Evolutionary conservation across 2,797 vertebrate species (phyloP).

Genomic region (Falco biarmicus): DNA sequence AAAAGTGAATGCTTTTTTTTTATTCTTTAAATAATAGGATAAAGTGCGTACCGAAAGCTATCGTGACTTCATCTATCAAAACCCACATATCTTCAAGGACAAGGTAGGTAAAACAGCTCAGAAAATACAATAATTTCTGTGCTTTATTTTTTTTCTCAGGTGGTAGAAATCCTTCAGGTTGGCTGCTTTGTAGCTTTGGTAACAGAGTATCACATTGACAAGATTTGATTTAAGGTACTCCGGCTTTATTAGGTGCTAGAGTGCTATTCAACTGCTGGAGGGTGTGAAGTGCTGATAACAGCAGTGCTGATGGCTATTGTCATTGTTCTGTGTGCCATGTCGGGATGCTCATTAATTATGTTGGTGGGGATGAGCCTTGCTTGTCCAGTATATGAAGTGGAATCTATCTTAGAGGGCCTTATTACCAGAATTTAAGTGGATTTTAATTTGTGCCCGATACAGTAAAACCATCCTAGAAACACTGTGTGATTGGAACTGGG

Average conservation of each 20-base stretch:
- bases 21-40: conserved; percentile 79
- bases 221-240: conserved; percentile 75
- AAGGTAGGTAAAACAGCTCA: conserved; percentile 83
- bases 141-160: neutral
- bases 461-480: neutral
- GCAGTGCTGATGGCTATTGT: conserved; percentile 63
- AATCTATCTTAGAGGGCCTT: neutral
- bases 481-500: neutral
- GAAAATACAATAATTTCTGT: neutral
- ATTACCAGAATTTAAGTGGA: conserved; percentile 40
- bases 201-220: neutral
- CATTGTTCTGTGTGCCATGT: conserved; percentile 72
- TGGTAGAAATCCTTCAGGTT: neutral
- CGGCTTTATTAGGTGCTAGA: conserved; percentile 76
- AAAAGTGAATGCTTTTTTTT: neutral
- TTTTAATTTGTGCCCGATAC: neutral
- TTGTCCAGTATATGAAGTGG: conserved; percentile 22
- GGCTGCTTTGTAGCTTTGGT: neutral
- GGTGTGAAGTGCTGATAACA: conserved; percentile 86
- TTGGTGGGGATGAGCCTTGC: conserved; percentile 66
- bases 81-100: conserved; percentile 91
- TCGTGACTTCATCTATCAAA: conserved; percentile 91
- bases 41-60: conserved; percentile 95
- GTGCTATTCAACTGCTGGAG: conserved; percentile 66
- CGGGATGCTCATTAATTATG: conserved; percentile 84